A percentile compares a stretch with the other conserved stretches of the same genome.
These are phyloP conservation scores for Troilus luridus DNA, from an alignment of 2,888 invertebrate species.

Conservation along the genomic window DNA sequence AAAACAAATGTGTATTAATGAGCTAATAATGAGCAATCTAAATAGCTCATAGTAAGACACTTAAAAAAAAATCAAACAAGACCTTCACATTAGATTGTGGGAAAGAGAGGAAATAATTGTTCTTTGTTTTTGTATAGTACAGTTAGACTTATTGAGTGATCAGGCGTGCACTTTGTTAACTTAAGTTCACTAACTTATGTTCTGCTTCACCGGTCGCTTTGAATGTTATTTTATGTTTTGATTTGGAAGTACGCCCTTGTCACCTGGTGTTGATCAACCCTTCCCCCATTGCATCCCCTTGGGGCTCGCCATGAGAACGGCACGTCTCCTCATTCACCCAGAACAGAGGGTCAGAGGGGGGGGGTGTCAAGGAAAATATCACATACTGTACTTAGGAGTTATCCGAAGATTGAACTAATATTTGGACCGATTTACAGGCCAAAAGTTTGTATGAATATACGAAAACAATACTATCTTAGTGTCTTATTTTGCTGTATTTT, in stretches of 20 bases:
- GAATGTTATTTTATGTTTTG: conserved; percentile 5
- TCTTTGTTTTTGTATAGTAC: too few relatives aligned
- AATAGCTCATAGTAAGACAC: too few relatives aligned
- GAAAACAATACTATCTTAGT: too few relatives aligned
- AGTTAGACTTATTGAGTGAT: neutral
- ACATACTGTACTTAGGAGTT: neutral
- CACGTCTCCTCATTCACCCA: neutral
- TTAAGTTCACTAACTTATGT: neutral
- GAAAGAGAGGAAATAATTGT: neutral
- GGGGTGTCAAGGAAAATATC: neutral
- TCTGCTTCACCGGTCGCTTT: neutral
- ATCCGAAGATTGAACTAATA: neutral
- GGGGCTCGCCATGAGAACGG: conserved; percentile 39
- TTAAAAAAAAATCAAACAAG: neutral
- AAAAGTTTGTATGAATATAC: neutral
- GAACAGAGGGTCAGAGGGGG: neutral
- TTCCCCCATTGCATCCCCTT: conserved; percentile 5
- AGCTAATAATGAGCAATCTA: too few relatives aligned
- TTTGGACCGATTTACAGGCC: neutral
- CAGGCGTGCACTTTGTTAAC: neutral
- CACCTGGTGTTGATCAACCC: conserved; percentile 6
- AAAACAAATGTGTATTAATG: too few relatives aligned
- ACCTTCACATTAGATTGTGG: neutral
- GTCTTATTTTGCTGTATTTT: too few relatives aligned
- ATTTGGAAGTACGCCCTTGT: neutral